Evolutionary conservation across 2,797 vertebrate species (phyloP).

Genomic region (Lagodon rhomboides): DNA sequence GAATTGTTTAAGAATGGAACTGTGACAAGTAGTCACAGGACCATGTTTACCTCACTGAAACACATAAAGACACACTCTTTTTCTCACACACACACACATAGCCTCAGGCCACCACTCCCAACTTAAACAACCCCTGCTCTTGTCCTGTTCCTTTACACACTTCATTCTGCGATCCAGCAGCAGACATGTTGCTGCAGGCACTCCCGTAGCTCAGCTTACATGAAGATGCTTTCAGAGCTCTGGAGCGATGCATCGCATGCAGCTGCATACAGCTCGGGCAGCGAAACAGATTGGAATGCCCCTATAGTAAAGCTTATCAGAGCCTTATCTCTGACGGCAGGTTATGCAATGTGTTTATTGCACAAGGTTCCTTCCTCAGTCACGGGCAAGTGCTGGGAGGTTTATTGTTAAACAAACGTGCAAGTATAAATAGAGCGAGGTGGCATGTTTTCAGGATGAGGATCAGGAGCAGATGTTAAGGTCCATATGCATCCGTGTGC

Average conservation of each 20-base stretch:
- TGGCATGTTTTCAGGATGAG: constrained; percentile 41
- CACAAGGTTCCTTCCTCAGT: constrained; percentile 49
- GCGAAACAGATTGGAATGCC: constrained; percentile 22
- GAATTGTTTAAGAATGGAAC: constrained; percentile 20
- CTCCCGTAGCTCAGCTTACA: constrained; percentile 15
- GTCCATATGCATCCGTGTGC: not conserved
- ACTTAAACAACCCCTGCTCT: constrained; percentile 52
- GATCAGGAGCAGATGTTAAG: constrained; percentile 43
- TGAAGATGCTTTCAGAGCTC: constrained; percentile 33
- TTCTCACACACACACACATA: constrained; percentile 26
- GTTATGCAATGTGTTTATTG: constrained; percentile 62
- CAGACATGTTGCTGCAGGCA: constrained; percentile 73
- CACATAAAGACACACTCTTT: constrained; percentile 36
- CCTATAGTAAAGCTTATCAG: constrained; percentile 42
- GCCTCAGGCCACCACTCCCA: constrained; percentile 77
- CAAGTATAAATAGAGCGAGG: constrained; percentile 12
- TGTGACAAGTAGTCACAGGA: constrained; percentile 42
- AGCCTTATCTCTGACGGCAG: constrained; percentile 45
- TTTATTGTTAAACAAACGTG: constrained; percentile 32
- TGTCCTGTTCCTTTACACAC: constrained; percentile 30
- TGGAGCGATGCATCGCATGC: constrained; percentile 3
- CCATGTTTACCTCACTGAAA: constrained; percentile 39
- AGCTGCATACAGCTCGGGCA: not conserved
- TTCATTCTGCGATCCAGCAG: constrained; percentile 33
- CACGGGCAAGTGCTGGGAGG: constrained; percentile 8